Conservation (phyloP, 1,140 invertebrate genomes). For the Drosophila watanabei region DNA sequence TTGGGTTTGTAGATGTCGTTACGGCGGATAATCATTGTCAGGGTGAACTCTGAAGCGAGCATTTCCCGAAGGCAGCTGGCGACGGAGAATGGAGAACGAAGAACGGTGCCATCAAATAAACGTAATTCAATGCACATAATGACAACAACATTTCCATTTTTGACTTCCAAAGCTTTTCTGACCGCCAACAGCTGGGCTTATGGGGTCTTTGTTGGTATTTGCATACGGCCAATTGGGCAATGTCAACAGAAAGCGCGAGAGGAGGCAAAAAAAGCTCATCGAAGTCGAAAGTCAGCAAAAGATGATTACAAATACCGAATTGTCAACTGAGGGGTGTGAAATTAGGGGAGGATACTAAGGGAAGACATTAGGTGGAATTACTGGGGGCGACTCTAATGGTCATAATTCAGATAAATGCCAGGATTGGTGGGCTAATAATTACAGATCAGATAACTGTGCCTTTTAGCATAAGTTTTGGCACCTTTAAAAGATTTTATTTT, state of each 20-base stretch:
- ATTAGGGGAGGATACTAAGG: conserved; percentile 15
- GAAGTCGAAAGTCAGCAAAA: conserved; percentile 55
- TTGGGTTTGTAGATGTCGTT: conserved; percentile 51
- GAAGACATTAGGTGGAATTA: conserved; percentile 17
- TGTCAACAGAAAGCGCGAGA: conserved; percentile 56
- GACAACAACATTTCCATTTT: conserved; percentile 78
- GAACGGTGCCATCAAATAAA: conserved; percentile 67
- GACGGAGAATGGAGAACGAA: background rate
- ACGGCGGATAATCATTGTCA: conserved; percentile 72
- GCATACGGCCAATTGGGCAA: conserved; percentile 80
- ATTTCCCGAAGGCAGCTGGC: conserved; percentile 11
- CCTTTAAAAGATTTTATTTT: background rate
- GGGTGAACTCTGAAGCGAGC: conserved; percentile 1
- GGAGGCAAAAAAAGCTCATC: conserved; percentile 24
- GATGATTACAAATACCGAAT: conserved; percentile 48
- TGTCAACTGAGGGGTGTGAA: conserved; percentile 20
- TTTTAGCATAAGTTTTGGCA: conserved; percentile 3
- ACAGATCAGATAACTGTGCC: conserved; percentile 10
- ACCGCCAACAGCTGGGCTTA: conserved; percentile 41
- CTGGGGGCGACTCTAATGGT: conserved; percentile 15
- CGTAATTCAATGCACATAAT: conserved; percentile 81
- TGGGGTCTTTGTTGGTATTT: conserved; percentile 63
- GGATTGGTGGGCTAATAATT: conserved; percentile 34
- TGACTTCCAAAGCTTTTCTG: conserved; percentile 34
- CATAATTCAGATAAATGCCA: conserved; percentile 30